Evolutionary conservation across 2,113 vertebrate species (phyloP).

Genomic region (Perccottus glenii): DNA sequence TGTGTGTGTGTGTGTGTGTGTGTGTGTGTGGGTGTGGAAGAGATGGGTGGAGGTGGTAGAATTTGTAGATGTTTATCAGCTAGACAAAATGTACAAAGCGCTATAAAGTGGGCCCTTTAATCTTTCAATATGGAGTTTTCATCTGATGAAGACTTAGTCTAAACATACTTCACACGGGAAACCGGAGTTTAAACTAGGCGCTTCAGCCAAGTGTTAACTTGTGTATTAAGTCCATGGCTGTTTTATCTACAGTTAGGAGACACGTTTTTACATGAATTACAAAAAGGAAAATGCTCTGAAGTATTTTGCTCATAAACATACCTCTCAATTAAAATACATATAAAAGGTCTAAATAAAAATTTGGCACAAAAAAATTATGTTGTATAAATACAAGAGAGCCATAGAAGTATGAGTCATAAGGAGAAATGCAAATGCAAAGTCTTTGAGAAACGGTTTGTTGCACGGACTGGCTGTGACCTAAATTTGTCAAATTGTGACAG

Average conservation of each 20-base stretch:
- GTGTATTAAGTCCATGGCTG: no score
- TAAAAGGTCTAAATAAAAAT: neutral
- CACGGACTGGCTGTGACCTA: conserved; percentile 32
- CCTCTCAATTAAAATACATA: neutral
- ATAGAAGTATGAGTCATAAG: conserved; percentile 30
- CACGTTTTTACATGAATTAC: no score
- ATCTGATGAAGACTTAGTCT: conserved; percentile 27
- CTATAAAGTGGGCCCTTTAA: conserved; percentile 10
- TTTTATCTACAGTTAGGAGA: no score
- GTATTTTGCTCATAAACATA: neutral
- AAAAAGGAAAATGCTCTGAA: neutral
- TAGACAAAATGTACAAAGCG: neutral
- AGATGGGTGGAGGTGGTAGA: conserved; percentile 30
- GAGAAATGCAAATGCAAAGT: neutral
- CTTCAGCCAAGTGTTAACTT: neutral
- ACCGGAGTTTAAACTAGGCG: conserved; percentile 4
- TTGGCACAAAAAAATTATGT: conserved; percentile 30
- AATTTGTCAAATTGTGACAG: conserved; percentile 30
- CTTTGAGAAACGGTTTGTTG: conserved; percentile 21
- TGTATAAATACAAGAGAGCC: conserved; percentile 15
- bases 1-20: no score
- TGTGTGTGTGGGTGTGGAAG: no score
- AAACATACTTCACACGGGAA: conserved; percentile 29
- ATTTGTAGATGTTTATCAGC: conserved; percentile 37
- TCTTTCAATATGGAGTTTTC: conserved; percentile 22